Evolutionary conservation across 2,888 invertebrate species (phyloP).

Genomic region (Auanema sp.): DNA sequence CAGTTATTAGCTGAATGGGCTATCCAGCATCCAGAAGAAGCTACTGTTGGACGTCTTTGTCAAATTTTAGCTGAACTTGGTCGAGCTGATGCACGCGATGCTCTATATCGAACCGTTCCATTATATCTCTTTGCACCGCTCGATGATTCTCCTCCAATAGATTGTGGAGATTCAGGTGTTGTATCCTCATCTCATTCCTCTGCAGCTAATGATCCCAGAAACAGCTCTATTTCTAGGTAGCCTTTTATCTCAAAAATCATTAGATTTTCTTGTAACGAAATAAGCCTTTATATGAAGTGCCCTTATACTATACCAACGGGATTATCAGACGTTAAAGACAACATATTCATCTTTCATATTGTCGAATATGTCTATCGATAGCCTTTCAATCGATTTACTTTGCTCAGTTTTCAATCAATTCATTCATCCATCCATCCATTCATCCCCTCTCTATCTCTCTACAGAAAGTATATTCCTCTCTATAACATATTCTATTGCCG

Average conservation of each 20-base stretch:
- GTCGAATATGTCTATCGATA: neutral
- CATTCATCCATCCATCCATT: neutral
- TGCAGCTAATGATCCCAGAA: constrained; percentile 15
- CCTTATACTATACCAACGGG: no score
- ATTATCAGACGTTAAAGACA: no score
- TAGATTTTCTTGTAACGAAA: neutral
- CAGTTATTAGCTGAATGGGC: constrained; percentile 69
- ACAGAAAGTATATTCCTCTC: neutral
- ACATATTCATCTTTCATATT: constrained; percentile 1
- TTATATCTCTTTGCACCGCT: constrained; percentile 64
- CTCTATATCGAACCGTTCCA: constrained; percentile 71
- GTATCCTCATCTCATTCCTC: constrained; percentile 36
- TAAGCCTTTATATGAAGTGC: no score
- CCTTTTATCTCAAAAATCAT: neutral
- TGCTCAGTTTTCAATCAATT: constrained; percentile 4
- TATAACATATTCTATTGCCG: neutral
- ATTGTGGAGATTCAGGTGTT: constrained; percentile 46
- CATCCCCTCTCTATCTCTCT: no score
- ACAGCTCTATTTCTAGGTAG: constrained; percentile 17
- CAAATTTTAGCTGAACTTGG: constrained; percentile 71
- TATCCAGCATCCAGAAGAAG: constrained; percentile 62
- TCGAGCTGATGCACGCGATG: constrained; percentile 70
- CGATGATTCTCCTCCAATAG: constrained; percentile 32
- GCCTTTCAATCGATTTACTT: neutral
- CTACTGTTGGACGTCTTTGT: constrained; percentile 70